phyloP scores from a whole-genome alignment of 2,888 invertebrate genomes.

The Dryobota labecula region DNA sequence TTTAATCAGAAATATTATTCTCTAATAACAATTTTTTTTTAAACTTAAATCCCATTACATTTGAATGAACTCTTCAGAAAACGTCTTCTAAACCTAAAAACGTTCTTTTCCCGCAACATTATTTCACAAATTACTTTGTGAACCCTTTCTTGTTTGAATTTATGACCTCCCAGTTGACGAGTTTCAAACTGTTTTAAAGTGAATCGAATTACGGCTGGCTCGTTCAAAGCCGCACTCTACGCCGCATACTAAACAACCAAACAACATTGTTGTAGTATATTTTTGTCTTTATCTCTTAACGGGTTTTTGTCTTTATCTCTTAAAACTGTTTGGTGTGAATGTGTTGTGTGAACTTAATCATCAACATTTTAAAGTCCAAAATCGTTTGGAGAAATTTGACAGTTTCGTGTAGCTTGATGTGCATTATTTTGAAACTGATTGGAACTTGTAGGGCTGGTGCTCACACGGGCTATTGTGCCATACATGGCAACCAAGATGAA shows the following conservation, averaged over 20 bases:
- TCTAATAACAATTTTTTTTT: too few species aligned
- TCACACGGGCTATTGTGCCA: too few species aligned
- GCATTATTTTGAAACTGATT: too few species aligned
- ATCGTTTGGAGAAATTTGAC: too few species aligned
- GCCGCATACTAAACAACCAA: conserved; percentile 51
- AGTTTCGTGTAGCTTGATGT: too few species aligned
- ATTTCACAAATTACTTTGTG: conserved; percentile 60
- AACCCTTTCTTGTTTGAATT: conserved; percentile 63
- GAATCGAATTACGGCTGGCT: conserved; percentile 51
- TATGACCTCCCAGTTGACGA: conserved; percentile 61
- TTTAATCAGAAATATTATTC: too few species aligned
- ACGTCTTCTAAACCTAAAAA: conserved; percentile 35
- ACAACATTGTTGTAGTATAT: conserved; percentile 34
- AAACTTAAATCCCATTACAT: conserved; percentile 18
- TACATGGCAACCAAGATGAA: too few species aligned
- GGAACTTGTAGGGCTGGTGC: too few species aligned
- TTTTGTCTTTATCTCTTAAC: conserved; percentile 22
- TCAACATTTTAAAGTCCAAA: too few species aligned
- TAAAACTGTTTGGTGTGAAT: conserved; percentile 16
- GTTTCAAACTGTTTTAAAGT: conserved; percentile 61
- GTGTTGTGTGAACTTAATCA: neutral
- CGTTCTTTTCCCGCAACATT: conserved; percentile 57
- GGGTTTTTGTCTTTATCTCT: conserved; percentile 18
- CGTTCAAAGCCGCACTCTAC: conserved; percentile 29
- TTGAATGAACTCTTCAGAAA: conserved; percentile 33